Conservation (phyloP, 2,797 vertebrate genomes). For the Sebastolobus altivelis region DNA sequence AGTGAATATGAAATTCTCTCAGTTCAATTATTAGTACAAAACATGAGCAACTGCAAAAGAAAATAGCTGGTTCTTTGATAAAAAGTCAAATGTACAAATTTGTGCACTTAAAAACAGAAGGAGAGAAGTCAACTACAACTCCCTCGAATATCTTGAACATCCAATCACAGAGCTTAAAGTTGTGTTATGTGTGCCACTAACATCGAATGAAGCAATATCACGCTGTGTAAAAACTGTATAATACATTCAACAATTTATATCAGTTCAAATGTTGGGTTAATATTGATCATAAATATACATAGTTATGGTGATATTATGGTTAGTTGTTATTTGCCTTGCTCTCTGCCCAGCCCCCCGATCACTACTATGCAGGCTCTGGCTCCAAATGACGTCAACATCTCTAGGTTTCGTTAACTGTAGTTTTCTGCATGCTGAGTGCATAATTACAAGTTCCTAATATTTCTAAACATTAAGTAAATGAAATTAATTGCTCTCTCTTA, state of each 20-base stretch:
- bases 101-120: neutral
- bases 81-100: neutral
- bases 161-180: neutral
- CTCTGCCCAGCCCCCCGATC: too few species aligned
- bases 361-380: too few species aligned
- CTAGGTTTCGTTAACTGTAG: neutral
- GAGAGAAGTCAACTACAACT: neutral
- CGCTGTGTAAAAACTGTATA: neutral
- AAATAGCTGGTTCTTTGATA: neutral
- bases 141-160: neutral
- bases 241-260: neutral
- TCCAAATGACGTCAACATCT: neutral
- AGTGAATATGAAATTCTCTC: conserved; percentile 1
- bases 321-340: too few species aligned
- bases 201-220: neutral
- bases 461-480: neutral
- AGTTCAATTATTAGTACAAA: neutral
- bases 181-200: neutral
- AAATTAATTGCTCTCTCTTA: neutral
- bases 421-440: neutral
- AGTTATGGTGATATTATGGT: too few species aligned
- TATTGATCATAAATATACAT: too few species aligned
- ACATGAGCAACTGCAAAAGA: neutral
- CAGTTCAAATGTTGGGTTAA: neutral
- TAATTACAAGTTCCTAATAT: neutral